These are phyloP conservation scores for Paraescarpia echinospica DNA, from an alignment of 1,140 invertebrate species.

Conservation along the genomic window DNA sequence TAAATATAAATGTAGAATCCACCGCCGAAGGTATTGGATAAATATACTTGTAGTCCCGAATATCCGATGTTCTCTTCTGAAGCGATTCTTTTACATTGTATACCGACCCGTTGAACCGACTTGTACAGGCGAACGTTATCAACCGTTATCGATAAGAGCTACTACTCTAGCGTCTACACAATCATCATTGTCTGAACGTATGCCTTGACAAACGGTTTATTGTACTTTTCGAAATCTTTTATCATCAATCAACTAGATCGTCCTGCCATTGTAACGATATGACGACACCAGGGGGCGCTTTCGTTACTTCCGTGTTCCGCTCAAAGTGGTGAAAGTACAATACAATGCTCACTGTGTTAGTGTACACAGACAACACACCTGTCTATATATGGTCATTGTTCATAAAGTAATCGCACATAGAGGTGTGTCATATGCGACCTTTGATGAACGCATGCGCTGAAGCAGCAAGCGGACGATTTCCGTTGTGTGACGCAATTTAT, in stretches of 20 bases:
- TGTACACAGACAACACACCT: neutral
- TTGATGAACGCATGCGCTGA: neutral
- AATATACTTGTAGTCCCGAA: too few species aligned
- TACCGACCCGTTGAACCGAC: neutral
- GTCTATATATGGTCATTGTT: neutral
- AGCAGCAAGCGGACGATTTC: neutral
- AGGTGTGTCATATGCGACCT: neutral
- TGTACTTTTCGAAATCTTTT: neutral
- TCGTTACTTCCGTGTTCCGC: neutral
- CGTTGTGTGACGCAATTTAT: neutral
- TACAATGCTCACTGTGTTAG: neutral
- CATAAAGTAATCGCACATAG: neutral
- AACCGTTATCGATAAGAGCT: neutral
- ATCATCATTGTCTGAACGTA: neutral
- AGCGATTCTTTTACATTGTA: neutral
- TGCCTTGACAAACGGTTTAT: neutral
- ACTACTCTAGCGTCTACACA: neutral
- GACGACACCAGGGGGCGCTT: neutral
- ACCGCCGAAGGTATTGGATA: too few species aligned
- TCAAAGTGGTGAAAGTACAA: neutral
- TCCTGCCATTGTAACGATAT: neutral
- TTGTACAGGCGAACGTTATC: neutral
- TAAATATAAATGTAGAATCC: too few species aligned
- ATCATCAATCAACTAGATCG: neutral
- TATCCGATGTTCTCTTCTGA: neutral